Percentiles rank a stretch among this genome's conserved stretches.
Evolutionary conservation across 2,888 invertebrate species (phyloP).

Genomic region (Coenonympha glycerion): DNA sequence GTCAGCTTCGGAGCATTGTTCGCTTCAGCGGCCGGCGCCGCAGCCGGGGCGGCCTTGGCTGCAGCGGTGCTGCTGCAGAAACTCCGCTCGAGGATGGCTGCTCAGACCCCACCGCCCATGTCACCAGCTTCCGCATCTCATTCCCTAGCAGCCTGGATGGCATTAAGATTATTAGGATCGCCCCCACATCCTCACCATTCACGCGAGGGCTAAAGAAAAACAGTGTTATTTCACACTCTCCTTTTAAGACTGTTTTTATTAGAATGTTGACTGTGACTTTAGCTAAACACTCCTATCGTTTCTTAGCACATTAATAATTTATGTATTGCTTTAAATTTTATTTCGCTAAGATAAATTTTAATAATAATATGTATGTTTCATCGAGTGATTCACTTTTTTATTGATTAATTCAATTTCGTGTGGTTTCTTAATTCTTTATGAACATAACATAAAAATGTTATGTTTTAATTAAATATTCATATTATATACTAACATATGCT

Average conservation of each 20-base stretch:
- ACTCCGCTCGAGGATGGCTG: constrained; percentile 83
- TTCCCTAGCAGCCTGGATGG: constrained; percentile 85
- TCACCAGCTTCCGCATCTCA: constrained; percentile 76
- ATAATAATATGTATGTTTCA: no score
- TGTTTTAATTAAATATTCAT: no score
- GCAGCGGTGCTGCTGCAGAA: constrained; percentile 89
- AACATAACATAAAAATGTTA: no score
- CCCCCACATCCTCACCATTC: constrained; percentile 56
- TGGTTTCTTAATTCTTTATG: no score
- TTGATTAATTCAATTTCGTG: no score
- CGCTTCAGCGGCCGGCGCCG: constrained; percentile 89
- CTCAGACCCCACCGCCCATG: constrained; percentile 51
- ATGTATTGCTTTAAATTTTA: neutral
- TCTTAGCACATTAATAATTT: neutral
- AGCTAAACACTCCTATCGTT: constrained; percentile 10
- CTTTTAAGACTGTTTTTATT: constrained; percentile 41
- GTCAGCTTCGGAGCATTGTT: constrained; percentile 92
- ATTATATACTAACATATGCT: neutral
- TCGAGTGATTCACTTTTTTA: no score
- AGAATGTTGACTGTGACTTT: constrained; percentile 26
- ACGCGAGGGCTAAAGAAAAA: constrained; percentile 47
- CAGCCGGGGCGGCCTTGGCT: constrained; percentile 89
- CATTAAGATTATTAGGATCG: constrained; percentile 78
- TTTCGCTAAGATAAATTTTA: neutral
- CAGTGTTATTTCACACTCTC: constrained; percentile 2